Evolutionary conservation across 1,140 invertebrate genomes (phyloP), one percentile per base, ranked within the genome.

Genomic region (Lordiphosa collinella): DNA sequence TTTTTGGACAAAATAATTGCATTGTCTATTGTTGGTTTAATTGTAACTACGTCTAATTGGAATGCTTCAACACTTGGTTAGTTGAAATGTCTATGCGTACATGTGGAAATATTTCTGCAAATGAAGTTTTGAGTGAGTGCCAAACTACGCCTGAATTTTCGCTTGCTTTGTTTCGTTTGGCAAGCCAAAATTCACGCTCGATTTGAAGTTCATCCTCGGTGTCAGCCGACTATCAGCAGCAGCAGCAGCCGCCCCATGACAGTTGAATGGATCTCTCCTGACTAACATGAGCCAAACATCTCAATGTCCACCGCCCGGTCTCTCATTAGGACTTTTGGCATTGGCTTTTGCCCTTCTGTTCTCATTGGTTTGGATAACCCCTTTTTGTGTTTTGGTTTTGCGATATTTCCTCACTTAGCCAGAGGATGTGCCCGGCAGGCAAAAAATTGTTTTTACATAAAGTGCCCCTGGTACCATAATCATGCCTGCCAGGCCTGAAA

Each of bases 31-130:
- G 11, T 44, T 8, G 8, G 11, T 44, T 44, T 29, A 31, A 29
- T 44, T 34, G 22, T 41, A 8, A 47, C 13, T 37, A 47, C 22
- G 47, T 36, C 34, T 49, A 6, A 18, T 34, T 22, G 32, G 11
- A 49, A 36, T 35, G 8, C 37, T 47, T 53, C 13, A 32, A 16
- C 12, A 13, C 3, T 29, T 11, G 31, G 25, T 5, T 10, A 16
- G 22, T 34, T 16, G n/a, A 11, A 18, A 13, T 9, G 44, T 22
- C n/a, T 34, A 43, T 50, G 47, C 44, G 41, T 50, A 58, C 40
- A 58, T 44, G 44, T 58, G 50, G 51, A 67, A 46, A 53, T 63
- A 63, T 63, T 63, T 63, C 49, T 66, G 53, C 22, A 38, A 58
- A 36, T 51, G 29, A 22, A 66, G 34, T 66, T 12, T 34, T 44